Conservation (phyloP, 2,888 invertebrate genomes). For the Drepanosiphum platanoidis region DNA sequence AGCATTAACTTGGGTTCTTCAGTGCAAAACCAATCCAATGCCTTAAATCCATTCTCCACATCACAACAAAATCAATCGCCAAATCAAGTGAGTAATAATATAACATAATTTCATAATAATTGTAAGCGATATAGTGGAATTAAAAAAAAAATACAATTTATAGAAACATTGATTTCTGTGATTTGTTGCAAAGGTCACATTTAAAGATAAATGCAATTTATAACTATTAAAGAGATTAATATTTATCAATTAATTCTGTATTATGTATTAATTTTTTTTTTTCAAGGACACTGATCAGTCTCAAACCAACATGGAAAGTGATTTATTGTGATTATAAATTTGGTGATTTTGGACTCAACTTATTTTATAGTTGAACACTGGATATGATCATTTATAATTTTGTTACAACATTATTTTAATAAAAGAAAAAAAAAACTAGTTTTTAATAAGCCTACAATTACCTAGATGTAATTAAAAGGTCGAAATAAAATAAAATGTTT, state of each 20-base stretch:
- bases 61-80: slow-evolving; percentile 39
- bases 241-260: not conserved
- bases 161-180: not conserved
- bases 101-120: not conserved
- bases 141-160: not conserved
- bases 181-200: not conserved
- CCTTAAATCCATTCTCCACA: slow-evolving; percentile 48
- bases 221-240: not conserved
- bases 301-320: slow-evolving; percentile 57
- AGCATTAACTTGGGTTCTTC: slow-evolving; percentile 70
- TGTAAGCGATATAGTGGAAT: not conserved
- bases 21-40: slow-evolving; percentile 64
- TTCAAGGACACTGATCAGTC: slow-evolving; percentile 51
- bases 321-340: slow-evolving; percentile 56
- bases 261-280: slow-evolving; percentile 11
- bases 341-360: slow-evolving; percentile 33
- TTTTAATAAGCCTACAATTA: slow-evolving; percentile 26
- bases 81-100: slow-evolving; percentile 44
- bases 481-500: slow-evolving; percentile 13
- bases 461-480: slow-evolving; percentile 26
- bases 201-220: not conserved
- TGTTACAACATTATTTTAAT: slow-evolving; percentile 55
- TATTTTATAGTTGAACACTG: slow-evolving; percentile 50
- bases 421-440: slow-evolving; percentile 51
- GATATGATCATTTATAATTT: slow-evolving; percentile 52